Base-by-base conservation (phyloP, 2,113 vertebrate species). In the Varanus salvator region DNA sequence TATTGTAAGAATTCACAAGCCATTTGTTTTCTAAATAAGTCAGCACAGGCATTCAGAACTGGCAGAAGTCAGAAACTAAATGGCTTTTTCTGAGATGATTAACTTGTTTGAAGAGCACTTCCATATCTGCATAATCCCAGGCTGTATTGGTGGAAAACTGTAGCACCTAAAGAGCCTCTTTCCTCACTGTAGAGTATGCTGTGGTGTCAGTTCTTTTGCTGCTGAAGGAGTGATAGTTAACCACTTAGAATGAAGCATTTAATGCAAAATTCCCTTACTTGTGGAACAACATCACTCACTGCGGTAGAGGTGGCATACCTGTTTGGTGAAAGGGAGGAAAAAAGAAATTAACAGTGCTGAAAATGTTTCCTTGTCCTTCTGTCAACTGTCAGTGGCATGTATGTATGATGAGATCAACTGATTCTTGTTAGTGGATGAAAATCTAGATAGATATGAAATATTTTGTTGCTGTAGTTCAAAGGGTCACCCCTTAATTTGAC, bases 251-350 rank as follows among this genome's bases (percentile, higher is more conserved):
- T 48, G 17, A 48, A 27, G 83, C 71, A 66, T 50, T 77, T 87
- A 74, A 83, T 75, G 54, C 38, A 89, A 82, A 83, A 48, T 82
- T 64, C 38, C 72, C 69, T 83, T 89, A 83, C 75, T 89, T 89
- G 69, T 44, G 17, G 34, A 66, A 83, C 11, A 75, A 76, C 71
- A 57, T 64, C 71, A 83, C 74, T 44, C 80, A 64, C 71, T 60
- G 50, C 44, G 75, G 54, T 50, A 66, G 48, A 83, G 11, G 38
- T 29, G n/a, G 44, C 72, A 64, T 89, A 66, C 11, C 64, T 83
- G 64, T 64, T 71, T 25, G 27, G 34, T 75, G n/a, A 68, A 88
- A 60, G 69, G 34, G 25, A 44, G 38, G 38, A 29, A 75, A 83
- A 34, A 76, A 69, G 69, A 84, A 64, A 86, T 76, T 76, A 86